Percentiles rank a stretch among this genome's conserved stretches.
Evolutionary conservation across 2,113 vertebrate genomes (phyloP).

Genomic region (Telmatochromis bifrenatus): DNA sequence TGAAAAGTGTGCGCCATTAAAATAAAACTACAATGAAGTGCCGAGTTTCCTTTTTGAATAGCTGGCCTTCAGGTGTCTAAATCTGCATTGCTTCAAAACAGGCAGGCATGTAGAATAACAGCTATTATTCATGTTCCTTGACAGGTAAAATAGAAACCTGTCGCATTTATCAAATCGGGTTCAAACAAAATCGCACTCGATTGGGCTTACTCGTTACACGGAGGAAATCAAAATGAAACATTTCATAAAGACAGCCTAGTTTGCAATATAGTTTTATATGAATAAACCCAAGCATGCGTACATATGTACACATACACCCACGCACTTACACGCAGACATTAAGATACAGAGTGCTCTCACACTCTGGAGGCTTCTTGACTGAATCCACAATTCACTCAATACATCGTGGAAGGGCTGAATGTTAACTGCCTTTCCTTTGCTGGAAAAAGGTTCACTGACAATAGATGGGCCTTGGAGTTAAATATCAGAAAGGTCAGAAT

Average conservation of each 20-base stretch:
- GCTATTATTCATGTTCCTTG: conserved; percentile 42
- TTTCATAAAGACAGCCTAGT: neutral
- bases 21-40: neutral
- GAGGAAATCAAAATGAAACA: conserved; percentile 18
- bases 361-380: conserved; percentile 38
- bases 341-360: neutral
- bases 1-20: neutral
- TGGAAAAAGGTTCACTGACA: conserved; percentile 65
- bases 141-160: conserved; percentile 44
- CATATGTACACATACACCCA: neutral
- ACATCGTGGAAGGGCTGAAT: conserved; percentile 60
- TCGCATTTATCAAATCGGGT: conserved; percentile 40
- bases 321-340: neutral
- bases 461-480: conserved; percentile 68
- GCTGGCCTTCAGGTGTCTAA: neutral
- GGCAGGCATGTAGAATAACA: conserved; percentile 4
- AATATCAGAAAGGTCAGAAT: conserved; percentile 73
- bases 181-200: conserved; percentile 14
- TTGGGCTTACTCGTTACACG: conserved; percentile 15
- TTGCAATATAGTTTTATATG: neutral
- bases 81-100: conserved; percentile 29
- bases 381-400: conserved; percentile 66
- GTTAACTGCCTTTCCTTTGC: conserved; percentile 62
- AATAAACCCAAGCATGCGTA: neutral
- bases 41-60: neutral